Conservation (phyloP, 1,140 invertebrate species). For the Andrena cerasifolii region DNA sequence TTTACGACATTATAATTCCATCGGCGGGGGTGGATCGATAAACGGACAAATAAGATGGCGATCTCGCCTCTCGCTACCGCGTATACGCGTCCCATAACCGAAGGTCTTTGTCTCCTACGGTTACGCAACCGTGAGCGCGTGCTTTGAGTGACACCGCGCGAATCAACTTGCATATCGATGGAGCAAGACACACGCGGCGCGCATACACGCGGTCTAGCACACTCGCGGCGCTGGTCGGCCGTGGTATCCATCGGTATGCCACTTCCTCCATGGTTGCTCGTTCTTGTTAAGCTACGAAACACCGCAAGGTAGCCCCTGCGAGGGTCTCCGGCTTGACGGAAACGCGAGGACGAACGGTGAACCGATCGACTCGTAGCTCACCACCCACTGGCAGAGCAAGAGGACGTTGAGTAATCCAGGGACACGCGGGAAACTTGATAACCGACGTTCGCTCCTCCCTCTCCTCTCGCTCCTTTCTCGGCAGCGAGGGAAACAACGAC, state of each 20-base stretch:
- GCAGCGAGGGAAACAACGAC: conserved; percentile 33
- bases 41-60: not conserved
- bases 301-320: conserved; percentile 20
- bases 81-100: not conserved
- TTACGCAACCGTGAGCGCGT: conserved; percentile 3
- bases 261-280: conserved; percentile 1
- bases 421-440: conserved; percentile 60
- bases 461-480: conserved; percentile 14
- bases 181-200: not conserved
- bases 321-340: conserved; percentile 21
- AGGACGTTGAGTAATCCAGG: conserved; percentile 59
- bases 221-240: conserved; percentile 18
- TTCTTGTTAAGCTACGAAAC: conserved; percentile 42
- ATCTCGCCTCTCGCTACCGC: not conserved
- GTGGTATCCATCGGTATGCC: conserved; percentile 41
- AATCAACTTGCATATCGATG: not conserved
- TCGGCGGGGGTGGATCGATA: not conserved
- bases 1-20: conserved; percentile 2
- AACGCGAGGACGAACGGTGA: conserved; percentile 28
- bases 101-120: conserved; percentile 8
- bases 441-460: conserved; percentile 46
- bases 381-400: conserved; percentile 48
- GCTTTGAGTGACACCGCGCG: not conserved
- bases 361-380: conserved; percentile 36
- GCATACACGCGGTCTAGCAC: not conserved